A percentile compares a stretch with the other conserved stretches of the same genome.
Conservation (phyloP, 2,888 invertebrate genomes). For the Eremobia ochroleuca region DNA sequence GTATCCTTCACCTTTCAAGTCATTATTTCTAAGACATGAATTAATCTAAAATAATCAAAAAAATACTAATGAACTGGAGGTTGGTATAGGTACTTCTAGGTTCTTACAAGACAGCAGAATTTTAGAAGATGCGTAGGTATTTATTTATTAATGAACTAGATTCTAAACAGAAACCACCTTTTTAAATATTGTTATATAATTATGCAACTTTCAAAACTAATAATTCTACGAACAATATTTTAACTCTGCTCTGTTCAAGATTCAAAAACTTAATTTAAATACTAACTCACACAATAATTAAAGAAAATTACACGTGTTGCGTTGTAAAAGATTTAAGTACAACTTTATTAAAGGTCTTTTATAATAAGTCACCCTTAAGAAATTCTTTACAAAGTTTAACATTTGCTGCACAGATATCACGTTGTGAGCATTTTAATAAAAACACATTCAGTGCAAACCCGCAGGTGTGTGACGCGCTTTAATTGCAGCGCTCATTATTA, state of each 20-base stretch:
- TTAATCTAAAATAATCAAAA: background rate
- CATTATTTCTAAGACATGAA: background rate
- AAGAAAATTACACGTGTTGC: slow-evolving; percentile 29
- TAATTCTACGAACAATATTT: slow-evolving; percentile 6
- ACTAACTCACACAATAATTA: slow-evolving; percentile 10
- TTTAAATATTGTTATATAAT: background rate
- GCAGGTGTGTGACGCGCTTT: slow-evolving; percentile 65
- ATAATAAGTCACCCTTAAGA: background rate
- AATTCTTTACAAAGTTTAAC: slow-evolving; percentile 7
- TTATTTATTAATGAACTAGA: background rate
- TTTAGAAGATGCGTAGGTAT: background rate
- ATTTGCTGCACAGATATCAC: slow-evolving; percentile 7
- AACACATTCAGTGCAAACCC: slow-evolving; percentile 58
- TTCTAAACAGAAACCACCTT: background rate
- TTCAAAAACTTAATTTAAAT: slow-evolving; percentile 45
- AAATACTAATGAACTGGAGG: background rate
- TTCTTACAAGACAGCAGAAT: background rate
- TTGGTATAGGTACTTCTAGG: background rate
- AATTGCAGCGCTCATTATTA: slow-evolving; percentile 69
- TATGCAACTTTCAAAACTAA: background rate
- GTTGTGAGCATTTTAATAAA: slow-evolving; percentile 51
- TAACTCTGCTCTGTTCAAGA: background rate
- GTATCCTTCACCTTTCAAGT: too few species aligned
- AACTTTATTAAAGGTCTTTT: slow-evolving; percentile 14
- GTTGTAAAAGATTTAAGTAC: slow-evolving; percentile 31